Evolutionary conservation across 2,113 vertebrate species (phyloP).

Genomic region (Channa maculata): DNA sequence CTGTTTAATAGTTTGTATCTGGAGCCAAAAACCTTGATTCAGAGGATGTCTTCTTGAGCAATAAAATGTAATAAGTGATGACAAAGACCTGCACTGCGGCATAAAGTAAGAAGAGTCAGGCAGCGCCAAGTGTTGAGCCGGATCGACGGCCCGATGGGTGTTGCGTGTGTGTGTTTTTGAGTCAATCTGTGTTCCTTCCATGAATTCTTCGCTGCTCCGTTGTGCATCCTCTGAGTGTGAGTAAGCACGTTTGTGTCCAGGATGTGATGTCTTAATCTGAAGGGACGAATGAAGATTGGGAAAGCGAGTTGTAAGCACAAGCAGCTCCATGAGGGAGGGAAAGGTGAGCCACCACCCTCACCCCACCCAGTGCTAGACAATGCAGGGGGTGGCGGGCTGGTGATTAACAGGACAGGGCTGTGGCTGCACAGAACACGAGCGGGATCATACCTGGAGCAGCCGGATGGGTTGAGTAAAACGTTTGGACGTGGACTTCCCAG

Average conservation of each 20-base stretch:
- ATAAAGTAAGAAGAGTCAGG: neutral
- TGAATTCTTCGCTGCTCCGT: slow-evolving; percentile 70
- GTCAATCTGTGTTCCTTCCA: slow-evolving; percentile 75
- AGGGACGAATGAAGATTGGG: slow-evolving; percentile 45
- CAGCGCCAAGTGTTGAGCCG: neutral
- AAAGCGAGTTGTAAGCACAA: slow-evolving; percentile 16
- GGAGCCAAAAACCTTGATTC: slow-evolving; percentile 41
- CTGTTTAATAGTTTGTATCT: slow-evolving; percentile 28
- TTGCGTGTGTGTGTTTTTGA: neutral
- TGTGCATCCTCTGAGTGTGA: slow-evolving; percentile 61
- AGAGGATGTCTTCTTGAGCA: slow-evolving; percentile 33
- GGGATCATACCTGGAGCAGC: slow-evolving; percentile 50
- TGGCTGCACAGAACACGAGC: slow-evolving; percentile 7
- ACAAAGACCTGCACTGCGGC: slow-evolving; percentile 1
- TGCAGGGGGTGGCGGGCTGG: slow-evolving; percentile 31
- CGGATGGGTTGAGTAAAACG: slow-evolving; percentile 57
- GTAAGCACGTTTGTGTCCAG: slow-evolving; percentile 41
- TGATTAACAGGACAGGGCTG: slow-evolving; percentile 40
- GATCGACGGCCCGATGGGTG: neutral
- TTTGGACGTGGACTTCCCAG: slow-evolving; percentile 36
- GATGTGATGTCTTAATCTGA: slow-evolving; percentile 38
- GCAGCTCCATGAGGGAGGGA: slow-evolving; percentile 15
- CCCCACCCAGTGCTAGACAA: slow-evolving; percentile 61
- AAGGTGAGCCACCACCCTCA: slow-evolving; percentile 26
- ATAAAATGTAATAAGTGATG: slow-evolving; percentile 17